Percentiles rank a stretch among this genome's conserved stretches.
Conservation (phyloP, 2,113 vertebrate species). For the Myiozetetes cayanensis region DNA sequence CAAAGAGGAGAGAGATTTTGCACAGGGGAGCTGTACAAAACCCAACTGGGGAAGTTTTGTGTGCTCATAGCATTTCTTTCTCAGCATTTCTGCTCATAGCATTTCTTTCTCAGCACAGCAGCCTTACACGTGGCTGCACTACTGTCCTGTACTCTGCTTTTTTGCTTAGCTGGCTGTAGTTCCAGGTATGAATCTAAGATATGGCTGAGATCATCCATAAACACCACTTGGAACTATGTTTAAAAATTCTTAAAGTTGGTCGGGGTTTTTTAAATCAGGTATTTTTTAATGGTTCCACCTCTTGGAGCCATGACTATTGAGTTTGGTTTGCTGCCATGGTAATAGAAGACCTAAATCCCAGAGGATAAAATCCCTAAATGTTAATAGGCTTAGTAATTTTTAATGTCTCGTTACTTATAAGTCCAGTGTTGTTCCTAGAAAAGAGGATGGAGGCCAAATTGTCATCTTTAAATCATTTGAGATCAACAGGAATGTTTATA, state of each 20-base stretch:
- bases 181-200: neutral
- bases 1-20: neutral
- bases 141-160: neutral
- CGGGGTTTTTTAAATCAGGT: accelerated
- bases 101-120: neutral
- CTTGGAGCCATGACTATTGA: neutral
- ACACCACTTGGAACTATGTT: neutral
- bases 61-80: neutral
- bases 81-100: neutral
- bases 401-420: neutral
- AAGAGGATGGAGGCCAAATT: neutral
- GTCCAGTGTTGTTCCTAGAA: neutral
- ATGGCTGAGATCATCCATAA: neutral
- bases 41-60: neutral
- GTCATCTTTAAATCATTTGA: neutral
- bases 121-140: neutral
- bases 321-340: neutral
- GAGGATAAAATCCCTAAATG: neutral
- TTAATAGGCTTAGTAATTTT: conserved; percentile 12
- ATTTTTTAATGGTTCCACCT: neutral
- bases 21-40: neutral
- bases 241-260: neutral
- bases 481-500: neutral
- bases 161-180: neutral
- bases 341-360: neutral